These are phyloP conservation scores for Gallinago media DNA, from an alignment of 2,113 vertebrate genomes.

Conservation along the genomic window DNA sequence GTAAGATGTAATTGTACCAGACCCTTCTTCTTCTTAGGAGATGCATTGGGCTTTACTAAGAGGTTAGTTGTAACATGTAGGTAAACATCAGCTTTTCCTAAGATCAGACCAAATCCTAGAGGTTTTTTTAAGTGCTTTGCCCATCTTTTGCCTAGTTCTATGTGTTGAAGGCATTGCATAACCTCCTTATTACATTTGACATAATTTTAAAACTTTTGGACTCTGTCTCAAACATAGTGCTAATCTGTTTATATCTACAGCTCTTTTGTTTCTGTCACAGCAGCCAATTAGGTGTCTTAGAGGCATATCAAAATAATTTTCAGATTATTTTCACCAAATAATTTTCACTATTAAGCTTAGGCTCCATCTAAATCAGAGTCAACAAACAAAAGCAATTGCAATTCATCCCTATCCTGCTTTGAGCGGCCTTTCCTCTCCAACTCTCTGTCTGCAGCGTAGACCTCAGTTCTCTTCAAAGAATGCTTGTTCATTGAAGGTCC, in stretches of 20 bases:
- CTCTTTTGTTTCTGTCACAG: background rate
- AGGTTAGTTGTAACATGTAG: background rate
- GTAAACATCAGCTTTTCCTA: background rate
- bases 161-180: background rate
- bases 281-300: background rate
- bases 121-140: background rate
- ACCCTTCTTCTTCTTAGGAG: background rate
- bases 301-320: background rate
- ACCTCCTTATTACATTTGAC: background rate
- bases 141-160: background rate
- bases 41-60: background rate
- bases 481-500: background rate
- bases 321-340: background rate
- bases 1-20: background rate
- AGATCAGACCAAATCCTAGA: background rate
- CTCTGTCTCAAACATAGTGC: fast-evolving
- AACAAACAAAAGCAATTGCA: background rate
- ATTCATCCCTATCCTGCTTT: background rate
- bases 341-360: background rate
- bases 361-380: background rate
- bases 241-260: background rate
- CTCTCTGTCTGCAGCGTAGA: fast-evolving
- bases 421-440: background rate
- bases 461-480: background rate
- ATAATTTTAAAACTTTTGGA: background rate